phyloP scores from a whole-genome alignment of 2,797 vertebrate genomes.

The Poeciliopsis gracilis region DNA sequence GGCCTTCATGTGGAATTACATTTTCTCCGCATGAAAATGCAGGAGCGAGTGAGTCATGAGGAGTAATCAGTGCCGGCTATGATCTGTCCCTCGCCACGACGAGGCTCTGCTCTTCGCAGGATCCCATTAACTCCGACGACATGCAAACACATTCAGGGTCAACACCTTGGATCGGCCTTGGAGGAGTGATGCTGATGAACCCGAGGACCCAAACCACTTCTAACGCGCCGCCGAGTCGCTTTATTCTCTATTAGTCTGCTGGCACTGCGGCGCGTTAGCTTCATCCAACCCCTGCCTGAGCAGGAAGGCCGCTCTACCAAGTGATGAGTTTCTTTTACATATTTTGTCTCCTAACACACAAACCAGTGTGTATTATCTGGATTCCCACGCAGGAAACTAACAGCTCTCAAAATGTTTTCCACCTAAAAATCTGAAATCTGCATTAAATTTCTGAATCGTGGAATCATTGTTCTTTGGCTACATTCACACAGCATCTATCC shows the following conservation, averaged over 20 bases:
- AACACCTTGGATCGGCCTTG: slow-evolving; percentile 43
- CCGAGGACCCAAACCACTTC: neutral
- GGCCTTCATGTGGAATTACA: slow-evolving; percentile 56
- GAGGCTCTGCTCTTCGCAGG: slow-evolving; percentile 17
- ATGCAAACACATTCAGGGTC: slow-evolving; percentile 52
- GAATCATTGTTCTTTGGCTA: neutral
- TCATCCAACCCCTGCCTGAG: neutral
- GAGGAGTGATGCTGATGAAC: slow-evolving; percentile 31
- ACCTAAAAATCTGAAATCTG: neutral
- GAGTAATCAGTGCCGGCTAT: slow-evolving; percentile 47
- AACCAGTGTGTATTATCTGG: neutral
- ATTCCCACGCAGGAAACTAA: neutral
- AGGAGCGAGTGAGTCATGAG: slow-evolving; percentile 50
- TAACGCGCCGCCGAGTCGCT: neutral
- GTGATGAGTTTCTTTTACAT: neutral
- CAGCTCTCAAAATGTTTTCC: neutral
- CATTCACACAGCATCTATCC: neutral
- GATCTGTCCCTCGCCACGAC: slow-evolving; percentile 42
- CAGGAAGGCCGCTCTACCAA: neutral
- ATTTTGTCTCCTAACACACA: neutral
- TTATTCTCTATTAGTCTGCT: slow-evolving; percentile 9
- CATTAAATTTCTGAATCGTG: neutral
- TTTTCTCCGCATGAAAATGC: slow-evolving; percentile 33
- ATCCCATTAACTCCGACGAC: slow-evolving; percentile 41
- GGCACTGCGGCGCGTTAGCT: neutral